Conservation (phyloP, 2,113 vertebrate genomes). For the Paradoxurus hermaphroditus region DNA sequence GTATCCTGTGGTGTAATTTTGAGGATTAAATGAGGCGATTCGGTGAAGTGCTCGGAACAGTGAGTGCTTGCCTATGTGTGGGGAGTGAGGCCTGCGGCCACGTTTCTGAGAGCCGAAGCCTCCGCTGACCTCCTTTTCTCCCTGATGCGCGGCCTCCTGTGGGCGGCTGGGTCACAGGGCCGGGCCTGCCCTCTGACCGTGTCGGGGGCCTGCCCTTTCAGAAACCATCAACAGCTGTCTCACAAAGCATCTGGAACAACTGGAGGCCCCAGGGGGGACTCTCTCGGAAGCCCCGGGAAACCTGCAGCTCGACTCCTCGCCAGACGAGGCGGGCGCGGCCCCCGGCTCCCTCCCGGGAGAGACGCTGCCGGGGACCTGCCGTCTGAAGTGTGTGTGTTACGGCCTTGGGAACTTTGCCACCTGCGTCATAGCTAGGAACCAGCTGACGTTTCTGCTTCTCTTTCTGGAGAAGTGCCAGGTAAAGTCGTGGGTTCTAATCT, state of each 20-base stretch:
- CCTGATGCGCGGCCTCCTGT: background rate
- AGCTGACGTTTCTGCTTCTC: slow-evolving; percentile 92
- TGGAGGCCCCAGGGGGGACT: background rate
- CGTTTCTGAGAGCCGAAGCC: background rate
- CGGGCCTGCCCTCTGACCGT: background rate
- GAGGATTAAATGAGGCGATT: background rate
- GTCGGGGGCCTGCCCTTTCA: background rate
- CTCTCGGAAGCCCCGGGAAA: background rate
- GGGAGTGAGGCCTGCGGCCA: fast-evolving
- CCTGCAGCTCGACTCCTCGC: background rate
- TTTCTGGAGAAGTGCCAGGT: slow-evolving; percentile 90
- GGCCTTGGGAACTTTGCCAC: slow-evolving; percentile 91
- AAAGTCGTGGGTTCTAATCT: background rate
- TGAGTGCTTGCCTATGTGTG: background rate
- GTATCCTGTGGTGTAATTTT: background rate
- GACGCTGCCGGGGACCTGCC: fast-evolving
- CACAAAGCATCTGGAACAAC: background rate
- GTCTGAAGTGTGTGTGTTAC: slow-evolving; percentile 88
- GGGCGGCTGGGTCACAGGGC: fast-evolving
- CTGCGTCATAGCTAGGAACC: slow-evolving; percentile 85
- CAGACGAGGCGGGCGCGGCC: fast-evolving
- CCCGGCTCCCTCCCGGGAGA: background rate
- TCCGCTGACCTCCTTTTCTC: background rate
- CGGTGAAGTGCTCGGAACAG: no score
- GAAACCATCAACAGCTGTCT: slow-evolving; percentile 40